Evolutionary conservation across 2,888 invertebrate genomes (phyloP).

Genomic region (Pristionchus fissidentatus): DNA sequence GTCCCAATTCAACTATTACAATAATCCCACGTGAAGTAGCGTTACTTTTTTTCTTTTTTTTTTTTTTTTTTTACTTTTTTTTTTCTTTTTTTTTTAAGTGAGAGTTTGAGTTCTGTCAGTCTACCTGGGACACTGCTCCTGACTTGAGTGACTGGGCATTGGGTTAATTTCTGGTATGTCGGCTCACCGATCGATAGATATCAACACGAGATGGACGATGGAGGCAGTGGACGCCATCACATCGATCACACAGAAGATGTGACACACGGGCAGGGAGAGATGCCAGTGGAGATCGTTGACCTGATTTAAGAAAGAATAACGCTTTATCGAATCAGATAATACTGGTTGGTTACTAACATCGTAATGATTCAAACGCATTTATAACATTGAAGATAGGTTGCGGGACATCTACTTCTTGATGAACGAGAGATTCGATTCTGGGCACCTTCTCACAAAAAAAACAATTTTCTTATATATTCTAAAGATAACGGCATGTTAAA

Average conservation of each 20-base stretch:
- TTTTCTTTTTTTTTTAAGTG: not conserved
- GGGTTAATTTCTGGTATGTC: too few relatives aligned
- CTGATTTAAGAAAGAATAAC: not conserved
- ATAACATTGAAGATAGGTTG: too few relatives aligned
- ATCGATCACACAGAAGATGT: slow-evolving; percentile 73
- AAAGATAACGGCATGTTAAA: not conserved
- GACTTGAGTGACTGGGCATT: not conserved
- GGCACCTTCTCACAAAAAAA: too few relatives aligned
- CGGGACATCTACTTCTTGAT: too few relatives aligned
- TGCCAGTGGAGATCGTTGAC: slow-evolving; percentile 74
- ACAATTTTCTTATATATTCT: not conserved
- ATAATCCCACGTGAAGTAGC: too few relatives aligned
- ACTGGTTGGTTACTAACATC: not conserved
- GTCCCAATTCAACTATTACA: too few relatives aligned
- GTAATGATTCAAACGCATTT: too few relatives aligned
- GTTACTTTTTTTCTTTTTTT: too few relatives aligned
- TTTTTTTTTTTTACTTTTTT: not conserved
- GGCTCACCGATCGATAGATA: slow-evolving; percentile 74
- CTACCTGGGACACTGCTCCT: not conserved
- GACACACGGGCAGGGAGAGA: slow-evolving; percentile 70
- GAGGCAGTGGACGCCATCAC: slow-evolving; percentile 75
- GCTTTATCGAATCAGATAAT: not conserved
- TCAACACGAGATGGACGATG: slow-evolving; percentile 75
- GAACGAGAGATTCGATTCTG: too few relatives aligned
- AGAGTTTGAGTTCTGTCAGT: slow-evolving; percentile 1